Base-by-base conservation (phyloP, 2,797 vertebrate genomes). In the Prionace glauca region DNA sequence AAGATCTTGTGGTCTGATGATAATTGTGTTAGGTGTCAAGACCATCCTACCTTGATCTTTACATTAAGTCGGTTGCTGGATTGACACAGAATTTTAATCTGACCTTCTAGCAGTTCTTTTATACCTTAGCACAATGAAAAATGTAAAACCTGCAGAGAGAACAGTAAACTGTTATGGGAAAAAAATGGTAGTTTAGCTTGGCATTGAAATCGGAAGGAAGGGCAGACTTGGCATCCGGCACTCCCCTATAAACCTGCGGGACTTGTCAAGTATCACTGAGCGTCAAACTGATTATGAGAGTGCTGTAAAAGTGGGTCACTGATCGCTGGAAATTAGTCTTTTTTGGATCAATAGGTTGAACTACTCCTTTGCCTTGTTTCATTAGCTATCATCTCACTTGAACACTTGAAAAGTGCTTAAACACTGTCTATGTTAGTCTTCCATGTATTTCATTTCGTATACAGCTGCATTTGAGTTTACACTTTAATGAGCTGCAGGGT, bases 301-400 rank as follows among this genome's bases (percentile, higher is more conserved):
- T 92, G n/a, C 20, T 12, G 62, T 69, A 92, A 92, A 91, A 69
- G 90, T 92, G 90, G 65, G 90, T 92, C 90, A 92, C 90, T 69
- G 90, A 92, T 92, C 69, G 62, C 90, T 69, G n/a, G 67, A 92
- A 69, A 92, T 69, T 20, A 36, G 20, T 69, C 90, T 65, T 69
- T 92, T 90, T 92, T 41, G 41, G 90, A 92, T 92, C 90, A 92
- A 69, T 92, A 92, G n/a, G 67, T 69, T 92, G 65, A 36, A 92
- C 65, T 92, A 41, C 65, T 67, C 90, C 7, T 41, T 20, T 69
- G n/a, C 90, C 90, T 69, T 90, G 87, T 90, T 69, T 41, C 24
- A 69, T 92, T 92, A 92, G 90, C 90, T 69, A 41, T 92, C 18
- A 69, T 69, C 65, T 41, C n/a, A 69, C 2, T 41, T 92, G 65